Evolutionary conservation across 2,797 vertebrate species (phyloP).

Genomic region (Danio jaintianensis): DNA sequence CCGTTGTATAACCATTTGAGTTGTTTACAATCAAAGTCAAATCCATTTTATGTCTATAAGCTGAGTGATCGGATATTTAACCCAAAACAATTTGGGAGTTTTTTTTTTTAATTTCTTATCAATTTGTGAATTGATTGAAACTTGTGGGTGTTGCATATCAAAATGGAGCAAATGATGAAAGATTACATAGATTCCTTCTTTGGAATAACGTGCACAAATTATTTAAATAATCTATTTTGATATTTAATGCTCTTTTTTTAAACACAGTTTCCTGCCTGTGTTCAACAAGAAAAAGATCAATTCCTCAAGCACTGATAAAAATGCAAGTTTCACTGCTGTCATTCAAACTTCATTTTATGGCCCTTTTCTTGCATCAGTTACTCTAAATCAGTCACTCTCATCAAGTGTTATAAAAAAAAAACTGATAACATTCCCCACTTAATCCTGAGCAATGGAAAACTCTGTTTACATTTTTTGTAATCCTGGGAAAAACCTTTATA

Average conservation of each 20-base stretch:
- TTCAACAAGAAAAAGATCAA: conserved; percentile 14
- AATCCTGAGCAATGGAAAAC: conserved; percentile 22
- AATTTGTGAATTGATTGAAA: conserved; percentile 1
- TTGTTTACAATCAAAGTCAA: background rate
- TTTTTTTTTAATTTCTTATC: background rate
- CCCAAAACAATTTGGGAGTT: background rate
- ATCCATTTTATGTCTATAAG: background rate
- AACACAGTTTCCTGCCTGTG: conserved; percentile 12
- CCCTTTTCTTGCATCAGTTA: background rate
- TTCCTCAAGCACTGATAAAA: background rate
- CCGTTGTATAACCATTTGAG: background rate
- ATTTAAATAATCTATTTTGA: background rate
- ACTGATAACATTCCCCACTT: conserved; percentile 14
- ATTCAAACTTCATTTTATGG: background rate
- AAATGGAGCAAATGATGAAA: conserved; percentile 3
- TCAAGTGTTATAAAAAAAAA: conserved; percentile 8
- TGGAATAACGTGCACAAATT: conserved; percentile 14
- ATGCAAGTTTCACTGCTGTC: background rate
- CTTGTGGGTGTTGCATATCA: background rate
- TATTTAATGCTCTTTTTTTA: background rate
- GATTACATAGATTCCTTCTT: conserved; percentile 19
- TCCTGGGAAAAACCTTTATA: conserved; percentile 26
- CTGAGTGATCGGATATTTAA: background rate
- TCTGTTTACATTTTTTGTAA: conserved; percentile 15
- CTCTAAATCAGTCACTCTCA: background rate